Evolutionary conservation across 2,797 vertebrate genomes (phyloP), one percentile per base, ranked within the genome.

Genomic region (Pteronotus mesoamericanus): DNA sequence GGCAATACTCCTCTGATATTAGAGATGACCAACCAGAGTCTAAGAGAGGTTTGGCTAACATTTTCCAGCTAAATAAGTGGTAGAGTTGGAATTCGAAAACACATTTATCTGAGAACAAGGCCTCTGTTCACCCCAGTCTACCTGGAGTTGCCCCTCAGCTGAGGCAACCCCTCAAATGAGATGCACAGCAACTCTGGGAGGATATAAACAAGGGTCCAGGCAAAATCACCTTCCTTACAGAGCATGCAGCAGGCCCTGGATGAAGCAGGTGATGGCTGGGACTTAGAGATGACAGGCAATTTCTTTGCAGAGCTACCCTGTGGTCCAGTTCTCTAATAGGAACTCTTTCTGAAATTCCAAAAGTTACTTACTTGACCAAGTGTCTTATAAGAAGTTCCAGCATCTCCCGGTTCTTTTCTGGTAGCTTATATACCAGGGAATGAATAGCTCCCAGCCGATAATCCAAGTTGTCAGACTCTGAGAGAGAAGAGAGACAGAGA

Each of bases 341-440:
- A 95, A 89, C 14, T 79, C 21, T 95, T 82, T 24, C 57, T 68
- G 74, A 93, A 96, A 91, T 69, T 3, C 3, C 32, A 80, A 77
- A 10, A 94, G 69, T 88, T 97, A 97, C 99, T 98, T 99, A 99
- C 99, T 98, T 99, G 96, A 99, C 99, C 34, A 99, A 98, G 97
- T 99, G 99, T 94, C 99, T 99, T 96, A 99, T 99, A 37, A 99
- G 99, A 96, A 99, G 98, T 97, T 99, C 99, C 97, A 99, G 96
- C 99, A 99, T 99, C 97, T 99, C 99, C 61, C 98, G 98, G 96
- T 99, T 99, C 98, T 99, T 99, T 95, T 99, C 99, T n/a, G 99
- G 99, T 2, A 99, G 98, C 96, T 99, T 99, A 98, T 99, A 99
- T 95, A 99, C 98, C 55, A 99, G 98, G 0, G 99, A 98, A 57